A percentile compares a stretch with the other conserved stretches of the same genome.
Evolutionary conservation across 2,113 vertebrate species (phyloP).

Genomic region (Cisticola juncidis): DNA sequence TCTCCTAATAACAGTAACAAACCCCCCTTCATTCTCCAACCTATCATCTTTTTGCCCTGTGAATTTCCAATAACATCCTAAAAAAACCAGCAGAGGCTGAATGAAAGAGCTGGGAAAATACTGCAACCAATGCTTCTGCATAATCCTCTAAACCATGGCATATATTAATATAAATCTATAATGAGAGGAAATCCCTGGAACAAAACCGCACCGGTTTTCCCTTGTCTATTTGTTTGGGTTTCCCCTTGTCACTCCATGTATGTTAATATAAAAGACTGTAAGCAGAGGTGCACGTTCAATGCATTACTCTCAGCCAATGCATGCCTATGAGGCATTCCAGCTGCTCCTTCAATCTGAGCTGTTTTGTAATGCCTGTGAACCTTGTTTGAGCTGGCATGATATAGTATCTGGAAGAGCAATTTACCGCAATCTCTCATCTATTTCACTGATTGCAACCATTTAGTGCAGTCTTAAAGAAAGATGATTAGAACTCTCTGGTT

Average conservation of each 20-base stretch:
- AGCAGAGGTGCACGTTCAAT: conserved; percentile 18
- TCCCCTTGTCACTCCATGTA: conserved; percentile 33
- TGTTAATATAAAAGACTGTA: conserved; percentile 50
- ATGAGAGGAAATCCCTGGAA: background rate
- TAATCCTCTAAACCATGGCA: background rate
- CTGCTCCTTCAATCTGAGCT: conserved; percentile 60
- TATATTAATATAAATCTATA: background rate
- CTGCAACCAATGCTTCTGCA: background rate
- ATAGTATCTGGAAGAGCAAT: conserved; percentile 61
- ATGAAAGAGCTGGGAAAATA: conserved; percentile 18
- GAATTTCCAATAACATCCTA: conserved; percentile 5
- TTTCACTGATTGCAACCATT: conserved; percentile 79
- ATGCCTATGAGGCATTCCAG: conserved; percentile 49
- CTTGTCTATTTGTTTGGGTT: conserved; percentile 46
- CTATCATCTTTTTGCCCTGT: background rate
- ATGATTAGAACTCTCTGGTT: conserved; percentile 76
- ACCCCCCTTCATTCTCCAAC: conserved; percentile 21
- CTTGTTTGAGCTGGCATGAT: conserved; percentile 57
- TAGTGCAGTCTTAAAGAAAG: conserved; percentile 76
- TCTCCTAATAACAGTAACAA: background rate
- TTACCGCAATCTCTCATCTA: conserved; percentile 75
- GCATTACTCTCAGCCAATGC: conserved; percentile 48
- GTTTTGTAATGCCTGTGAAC: conserved; percentile 53
- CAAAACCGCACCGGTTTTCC: conserved; percentile 20
- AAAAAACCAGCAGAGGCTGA: background rate